These are phyloP conservation scores for Etheostoma nigrum DNA, from an alignment of 2,797 vertebrate species.

Conservation along the genomic window DNA sequence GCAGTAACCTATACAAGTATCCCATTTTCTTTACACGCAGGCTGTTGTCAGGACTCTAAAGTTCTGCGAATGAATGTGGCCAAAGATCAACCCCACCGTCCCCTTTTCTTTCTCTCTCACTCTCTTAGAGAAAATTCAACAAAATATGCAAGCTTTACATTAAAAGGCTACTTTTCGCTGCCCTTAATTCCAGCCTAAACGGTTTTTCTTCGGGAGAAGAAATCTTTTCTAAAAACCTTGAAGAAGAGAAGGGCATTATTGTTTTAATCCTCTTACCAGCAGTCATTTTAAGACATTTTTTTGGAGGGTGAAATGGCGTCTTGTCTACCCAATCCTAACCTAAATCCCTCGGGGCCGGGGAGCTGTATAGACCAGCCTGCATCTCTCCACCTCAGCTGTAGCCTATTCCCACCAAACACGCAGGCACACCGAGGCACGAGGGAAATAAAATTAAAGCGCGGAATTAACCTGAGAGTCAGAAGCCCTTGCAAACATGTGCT, in stretches of 20 bases:
- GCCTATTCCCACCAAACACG: conserved; percentile 78
- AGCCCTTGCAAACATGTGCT: conserved; percentile 12
- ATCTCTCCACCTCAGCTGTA: conserved; percentile 85
- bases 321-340: conserved; percentile 91
- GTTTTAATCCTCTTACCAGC: conserved; percentile 99
- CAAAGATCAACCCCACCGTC: conserved; percentile 72
- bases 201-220: conserved; percentile 98
- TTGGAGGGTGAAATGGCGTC: conserved; percentile 95
- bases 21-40: conserved; percentile 21
- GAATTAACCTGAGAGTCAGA: conserved; percentile 66
- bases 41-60: conserved; percentile 46
- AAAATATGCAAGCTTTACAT: conserved; percentile 94
- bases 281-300: conserved; percentile 95
- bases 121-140: conserved; percentile 81
- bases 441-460: conserved; percentile 84
- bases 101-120: conserved; percentile 54
- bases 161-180: conserved; percentile 94
- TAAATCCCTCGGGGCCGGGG: conserved; percentile 91
- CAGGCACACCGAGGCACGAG: conserved; percentile 85
- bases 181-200: conserved; percentile 99
- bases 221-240: conserved; percentile 97
- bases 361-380: conserved; percentile 85
- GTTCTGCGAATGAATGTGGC: conserved; percentile 67
- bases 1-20: not conserved
- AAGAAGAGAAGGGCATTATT: conserved; percentile 99